These are phyloP conservation scores for Oostethus manadensis DNA, from an alignment of 2,113 vertebrate genomes.

Conservation along the genomic window DNA sequence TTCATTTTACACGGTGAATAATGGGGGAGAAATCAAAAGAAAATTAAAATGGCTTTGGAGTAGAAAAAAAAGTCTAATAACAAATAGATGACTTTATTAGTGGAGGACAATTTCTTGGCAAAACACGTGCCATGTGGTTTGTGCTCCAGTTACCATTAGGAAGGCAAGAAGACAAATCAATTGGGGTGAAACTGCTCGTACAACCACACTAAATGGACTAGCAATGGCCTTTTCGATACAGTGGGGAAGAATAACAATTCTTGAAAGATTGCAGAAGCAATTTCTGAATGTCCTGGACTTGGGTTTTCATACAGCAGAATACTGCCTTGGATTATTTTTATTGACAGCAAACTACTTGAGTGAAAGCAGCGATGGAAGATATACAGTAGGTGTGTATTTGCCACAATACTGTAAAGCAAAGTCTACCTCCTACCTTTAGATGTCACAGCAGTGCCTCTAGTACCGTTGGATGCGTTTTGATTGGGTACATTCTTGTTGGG, in stretches of 20 bases:
- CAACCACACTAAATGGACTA: slow-evolving; percentile 3
- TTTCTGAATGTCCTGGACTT: no score
- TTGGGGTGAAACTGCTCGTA: not conserved
- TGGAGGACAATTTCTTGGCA: slow-evolving; percentile 71
- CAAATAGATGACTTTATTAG: slow-evolving; percentile 62
- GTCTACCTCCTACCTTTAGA: slow-evolving; percentile 59
- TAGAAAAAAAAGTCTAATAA: slow-evolving; percentile 28
- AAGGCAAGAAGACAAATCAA: slow-evolving; percentile 38
- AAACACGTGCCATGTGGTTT: slow-evolving; percentile 61
- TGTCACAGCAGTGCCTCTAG: slow-evolving; percentile 23
- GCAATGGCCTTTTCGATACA: no score
- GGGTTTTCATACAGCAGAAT: no score
- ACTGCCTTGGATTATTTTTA: no score
- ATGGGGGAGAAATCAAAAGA: slow-evolving; percentile 59
- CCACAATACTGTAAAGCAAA: not conserved
- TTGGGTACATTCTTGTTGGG: slow-evolving; percentile 67
- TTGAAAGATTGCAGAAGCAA: no score
- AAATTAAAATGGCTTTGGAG: slow-evolving; percentile 50
- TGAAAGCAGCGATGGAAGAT: no score
- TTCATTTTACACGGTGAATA: slow-evolving; percentile 25
- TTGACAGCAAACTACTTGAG: no score
- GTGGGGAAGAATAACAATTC: no score
- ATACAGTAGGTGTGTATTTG: no score
- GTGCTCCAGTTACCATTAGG: slow-evolving; percentile 62
- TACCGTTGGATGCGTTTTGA: slow-evolving; percentile 21